These are phyloP conservation scores for Psittacula derbiana DNA, from an alignment of 2,797 vertebrate species.

Conservation along the genomic window DNA sequence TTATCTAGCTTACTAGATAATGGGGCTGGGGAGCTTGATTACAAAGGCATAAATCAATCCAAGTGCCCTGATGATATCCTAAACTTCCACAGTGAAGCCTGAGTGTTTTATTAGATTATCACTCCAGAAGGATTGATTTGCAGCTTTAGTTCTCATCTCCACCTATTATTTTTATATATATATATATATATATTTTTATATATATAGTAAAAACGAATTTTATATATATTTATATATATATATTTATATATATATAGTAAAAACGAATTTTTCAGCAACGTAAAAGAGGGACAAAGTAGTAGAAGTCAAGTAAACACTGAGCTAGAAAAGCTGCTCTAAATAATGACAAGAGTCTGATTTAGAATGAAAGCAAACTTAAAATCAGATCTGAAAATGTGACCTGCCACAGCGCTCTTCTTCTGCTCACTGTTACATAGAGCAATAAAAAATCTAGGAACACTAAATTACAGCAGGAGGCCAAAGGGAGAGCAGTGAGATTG, in stretches of 20 bases:
- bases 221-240: too few species aligned
- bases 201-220: too few species aligned
- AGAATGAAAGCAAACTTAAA: background rate
- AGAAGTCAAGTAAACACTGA: background rate
- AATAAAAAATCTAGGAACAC: background rate
- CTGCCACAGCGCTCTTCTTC: background rate
- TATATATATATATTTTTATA: too few species aligned
- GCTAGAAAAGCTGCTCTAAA: constrained; percentile 3
- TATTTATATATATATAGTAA: background rate
- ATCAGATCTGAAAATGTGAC: background rate
- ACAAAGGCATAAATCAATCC: constrained; percentile 12
- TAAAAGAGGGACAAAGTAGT: background rate
- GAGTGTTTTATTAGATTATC: constrained; percentile 59
- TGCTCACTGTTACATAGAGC: background rate
- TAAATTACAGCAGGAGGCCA: background rate
- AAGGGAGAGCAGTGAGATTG: background rate
- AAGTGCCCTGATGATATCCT: constrained; percentile 13
- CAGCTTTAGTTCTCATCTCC: constrained; percentile 9
- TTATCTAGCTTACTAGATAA: constrained; percentile 15
- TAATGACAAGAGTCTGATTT: background rate
- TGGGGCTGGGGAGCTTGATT: constrained; percentile 24
- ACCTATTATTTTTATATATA: background rate
- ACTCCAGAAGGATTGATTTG: constrained; percentile 34
- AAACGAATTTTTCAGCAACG: background rate
- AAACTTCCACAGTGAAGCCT: background rate